Conservation (phyloP, 2,797 vertebrate species). For the Molossus alvarezi region DNA sequence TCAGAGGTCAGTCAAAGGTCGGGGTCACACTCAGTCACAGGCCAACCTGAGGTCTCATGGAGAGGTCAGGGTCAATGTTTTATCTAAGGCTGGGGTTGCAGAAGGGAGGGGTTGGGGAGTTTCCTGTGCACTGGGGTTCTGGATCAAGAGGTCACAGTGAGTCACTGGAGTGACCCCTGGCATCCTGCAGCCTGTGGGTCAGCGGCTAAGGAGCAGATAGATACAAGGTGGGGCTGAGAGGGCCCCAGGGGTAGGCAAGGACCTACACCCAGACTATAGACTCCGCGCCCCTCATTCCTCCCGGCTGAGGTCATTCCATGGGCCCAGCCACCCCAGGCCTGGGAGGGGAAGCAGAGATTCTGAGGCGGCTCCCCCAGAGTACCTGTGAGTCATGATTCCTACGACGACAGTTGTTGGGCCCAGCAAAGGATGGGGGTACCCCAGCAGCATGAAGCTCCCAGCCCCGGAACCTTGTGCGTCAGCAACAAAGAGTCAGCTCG, state of each 20-base stretch:
- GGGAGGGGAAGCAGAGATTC: constrained; percentile 79
- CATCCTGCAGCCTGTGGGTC: constrained; percentile 59
- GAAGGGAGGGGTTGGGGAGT: not conserved
- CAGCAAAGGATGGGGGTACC: constrained; percentile 31
- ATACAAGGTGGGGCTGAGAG: constrained; percentile 51
- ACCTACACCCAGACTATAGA: constrained; percentile 67
- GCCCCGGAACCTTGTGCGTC: not conserved
- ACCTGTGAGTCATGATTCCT: constrained; percentile 75
- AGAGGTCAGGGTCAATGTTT: not conserved
- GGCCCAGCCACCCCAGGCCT: constrained; percentile 75
- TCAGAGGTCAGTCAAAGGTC: constrained; percentile 37
- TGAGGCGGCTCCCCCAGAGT: constrained; percentile 61
- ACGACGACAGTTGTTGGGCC: constrained; percentile 12
- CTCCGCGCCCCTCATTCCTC: constrained; percentile 81
- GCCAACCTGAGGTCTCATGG: not conserved
- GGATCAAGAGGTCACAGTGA: constrained; percentile 26
- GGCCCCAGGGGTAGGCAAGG: constrained; percentile 69
- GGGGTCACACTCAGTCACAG: not conserved
- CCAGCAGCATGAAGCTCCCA: not conserved
- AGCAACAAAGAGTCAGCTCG: not conserved
- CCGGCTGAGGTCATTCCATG: constrained; percentile 78
- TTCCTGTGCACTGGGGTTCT: not conserved
- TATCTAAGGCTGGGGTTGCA: not conserved
- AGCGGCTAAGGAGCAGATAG: constrained; percentile 44
- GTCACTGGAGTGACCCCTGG: constrained; percentile 35